Conservation (phyloP, 2,113 vertebrate genomes). For the Orthonyx spaldingii region DNA sequence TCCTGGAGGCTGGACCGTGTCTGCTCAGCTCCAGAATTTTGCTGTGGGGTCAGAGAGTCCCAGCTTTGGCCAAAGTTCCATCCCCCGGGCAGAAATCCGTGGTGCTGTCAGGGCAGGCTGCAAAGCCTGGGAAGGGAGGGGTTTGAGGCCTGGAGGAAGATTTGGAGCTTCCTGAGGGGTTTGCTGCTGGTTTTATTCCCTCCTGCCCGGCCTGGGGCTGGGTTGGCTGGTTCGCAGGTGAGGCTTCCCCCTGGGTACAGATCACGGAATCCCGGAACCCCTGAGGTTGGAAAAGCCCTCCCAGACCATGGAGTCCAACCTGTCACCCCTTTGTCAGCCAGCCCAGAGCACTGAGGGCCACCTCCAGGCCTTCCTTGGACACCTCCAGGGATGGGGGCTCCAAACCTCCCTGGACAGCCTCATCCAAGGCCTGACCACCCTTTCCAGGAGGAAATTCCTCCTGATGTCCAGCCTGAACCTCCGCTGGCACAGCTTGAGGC, state of each 20-base stretch:
- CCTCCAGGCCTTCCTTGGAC: accelerated
- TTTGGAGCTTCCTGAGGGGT: background rate
- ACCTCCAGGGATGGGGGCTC: background rate
- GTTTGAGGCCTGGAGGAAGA: background rate
- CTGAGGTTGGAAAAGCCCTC: background rate
- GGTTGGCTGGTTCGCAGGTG: accelerated
- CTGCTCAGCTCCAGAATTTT: background rate
- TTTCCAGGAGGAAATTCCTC: background rate
- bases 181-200: background rate
- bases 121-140: background rate
- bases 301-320: background rate
- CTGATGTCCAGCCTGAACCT: background rate
- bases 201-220: background rate
- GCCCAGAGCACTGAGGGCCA: background rate
- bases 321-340: background rate
- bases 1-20: background rate
- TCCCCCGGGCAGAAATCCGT: accelerated
- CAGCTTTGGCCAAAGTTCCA: background rate
- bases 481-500: background rate
- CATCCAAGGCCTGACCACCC: background rate
- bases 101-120: background rate
- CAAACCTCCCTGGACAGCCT: background rate
- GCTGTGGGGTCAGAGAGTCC: accelerated
- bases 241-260: background rate
- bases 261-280: background rate